Evolutionary conservation across 1,140 invertebrate species (phyloP), one percentile per base, ranked within the genome.

Genomic region (Trinorchestia longiramus): DNA sequence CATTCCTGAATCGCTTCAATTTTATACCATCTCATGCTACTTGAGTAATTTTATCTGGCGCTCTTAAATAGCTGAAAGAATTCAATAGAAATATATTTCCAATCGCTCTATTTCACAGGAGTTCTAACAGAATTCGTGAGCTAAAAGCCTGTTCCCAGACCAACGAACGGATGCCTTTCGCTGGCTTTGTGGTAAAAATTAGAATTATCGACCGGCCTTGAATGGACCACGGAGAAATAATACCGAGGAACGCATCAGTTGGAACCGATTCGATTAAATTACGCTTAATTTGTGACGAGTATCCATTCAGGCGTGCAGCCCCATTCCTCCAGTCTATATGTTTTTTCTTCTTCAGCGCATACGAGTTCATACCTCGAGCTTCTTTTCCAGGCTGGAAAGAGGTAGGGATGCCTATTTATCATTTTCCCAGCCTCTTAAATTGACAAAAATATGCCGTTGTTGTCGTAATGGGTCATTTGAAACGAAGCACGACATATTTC

Each of bases 161-260:
- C 62, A 77, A 77, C 36, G 62, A 77, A 36, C 15, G 28, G 62
- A 77, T 36, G 62, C 62, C 62, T 77, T 19, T 77, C 28, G 62
- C 62, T 77, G 62, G 62, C 62, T 77, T 77, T 77, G 62, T 77
- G 62, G 62, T 77, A 77, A 77, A 53, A 77, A 77, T 77, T 77
- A 77, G 28, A 77, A 77, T 77, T 77, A 77, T 77, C 62, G 62
- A 77, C 62, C 28, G 62, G 28, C 62, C 62, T 3, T 77, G 62
- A 36, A 77, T 77, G 62, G 62, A 28, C 28, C 28, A 77, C 8
- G 28, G 62, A 77, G 62, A 77, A 77, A 77, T 77, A 77, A 77
- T 36, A 77, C 62, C 1, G 11, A 77, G 62, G 62, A 77, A 77
- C 62, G 62, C 62, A 23, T 77, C 62, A 77, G 62, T 77, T 36